These are phyloP conservation scores for Anguilla marmorata DNA, from an alignment of 2,797 vertebrate species.

Conservation along the genomic window DNA sequence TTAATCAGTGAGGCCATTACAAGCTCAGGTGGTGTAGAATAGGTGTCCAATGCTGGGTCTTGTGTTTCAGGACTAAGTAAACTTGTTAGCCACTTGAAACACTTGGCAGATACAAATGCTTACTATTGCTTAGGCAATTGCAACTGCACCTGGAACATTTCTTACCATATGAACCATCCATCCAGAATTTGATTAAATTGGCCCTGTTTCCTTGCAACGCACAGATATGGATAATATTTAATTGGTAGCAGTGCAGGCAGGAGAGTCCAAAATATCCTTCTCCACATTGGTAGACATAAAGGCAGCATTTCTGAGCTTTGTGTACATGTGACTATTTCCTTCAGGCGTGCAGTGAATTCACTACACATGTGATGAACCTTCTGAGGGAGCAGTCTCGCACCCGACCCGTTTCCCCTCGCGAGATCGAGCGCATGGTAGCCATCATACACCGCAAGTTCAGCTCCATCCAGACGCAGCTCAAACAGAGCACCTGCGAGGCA, in stretches of 20 bases:
- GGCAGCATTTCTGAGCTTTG: no score
- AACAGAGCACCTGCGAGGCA: slow-evolving; percentile 91
- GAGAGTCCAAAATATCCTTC: background rate
- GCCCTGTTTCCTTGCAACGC: background rate
- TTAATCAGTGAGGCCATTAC: background rate
- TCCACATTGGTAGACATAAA: background rate
- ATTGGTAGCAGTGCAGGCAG: background rate
- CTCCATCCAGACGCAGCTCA: slow-evolving; percentile 92
- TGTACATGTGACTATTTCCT: background rate
- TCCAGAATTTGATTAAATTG: background rate
- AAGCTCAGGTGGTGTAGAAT: background rate
- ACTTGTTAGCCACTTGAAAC: background rate
- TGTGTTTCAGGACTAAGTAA: background rate
- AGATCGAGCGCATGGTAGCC: slow-evolving; percentile 92
- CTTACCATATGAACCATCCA: background rate
- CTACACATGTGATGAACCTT: slow-evolving; percentile 92
- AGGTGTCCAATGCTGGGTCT: background rate
- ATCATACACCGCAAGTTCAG: slow-evolving; percentile 95
- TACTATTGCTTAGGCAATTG: background rate
- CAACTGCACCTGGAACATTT: background rate
- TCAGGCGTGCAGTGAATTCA: slow-evolving; percentile 91
- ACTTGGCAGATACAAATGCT: background rate
- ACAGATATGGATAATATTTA: background rate
- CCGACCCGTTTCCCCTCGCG: slow-evolving; percentile 84
- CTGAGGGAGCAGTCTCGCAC: slow-evolving; percentile 90